These are phyloP conservation scores for Amphibalanus amphitrite DNA, from an alignment of 1,140 invertebrate genomes.

Conservation along the genomic window DNA sequence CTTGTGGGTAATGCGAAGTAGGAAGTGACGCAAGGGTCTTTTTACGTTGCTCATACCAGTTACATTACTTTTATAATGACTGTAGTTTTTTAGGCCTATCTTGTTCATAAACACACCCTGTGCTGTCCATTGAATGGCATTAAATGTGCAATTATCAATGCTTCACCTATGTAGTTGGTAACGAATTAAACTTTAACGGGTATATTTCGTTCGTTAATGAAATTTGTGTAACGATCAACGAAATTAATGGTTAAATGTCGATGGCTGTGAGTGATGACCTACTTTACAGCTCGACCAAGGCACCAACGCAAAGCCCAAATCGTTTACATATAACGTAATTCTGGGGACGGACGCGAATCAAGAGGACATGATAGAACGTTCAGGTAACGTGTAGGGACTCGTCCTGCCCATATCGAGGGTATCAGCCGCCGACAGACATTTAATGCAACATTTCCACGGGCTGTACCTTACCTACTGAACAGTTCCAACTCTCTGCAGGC, in stretches of 20 bases:
- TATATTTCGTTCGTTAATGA: too few species aligned
- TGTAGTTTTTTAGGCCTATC: too few species aligned
- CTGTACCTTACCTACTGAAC: background rate
- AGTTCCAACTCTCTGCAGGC: background rate
- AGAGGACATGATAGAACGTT: background rate
- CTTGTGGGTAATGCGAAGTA: too few species aligned
- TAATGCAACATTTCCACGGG: too few species aligned
- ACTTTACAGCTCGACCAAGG: conserved; percentile 13
- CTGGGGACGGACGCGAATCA: background rate
- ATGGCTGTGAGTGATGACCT: background rate
- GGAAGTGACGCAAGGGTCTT: too few species aligned
- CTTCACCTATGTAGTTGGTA: too few species aligned
- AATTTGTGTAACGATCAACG: too few species aligned
- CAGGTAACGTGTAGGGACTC: background rate
- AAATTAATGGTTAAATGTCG: background rate
- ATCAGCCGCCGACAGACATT: background rate
- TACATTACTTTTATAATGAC: too few species aligned
- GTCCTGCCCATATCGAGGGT: background rate
- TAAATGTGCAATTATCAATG: too few species aligned
- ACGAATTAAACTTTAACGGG: too few species aligned
- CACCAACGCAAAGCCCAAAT: conserved; percentile 44
- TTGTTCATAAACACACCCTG: background rate
- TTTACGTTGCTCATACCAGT: too few species aligned
- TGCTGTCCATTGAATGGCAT: too few species aligned
- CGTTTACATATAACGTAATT: conserved; percentile 61